Evolutionary conservation across 1,140 invertebrate genomes (phyloP).

Genomic region (Chrysopa pallens): DNA sequence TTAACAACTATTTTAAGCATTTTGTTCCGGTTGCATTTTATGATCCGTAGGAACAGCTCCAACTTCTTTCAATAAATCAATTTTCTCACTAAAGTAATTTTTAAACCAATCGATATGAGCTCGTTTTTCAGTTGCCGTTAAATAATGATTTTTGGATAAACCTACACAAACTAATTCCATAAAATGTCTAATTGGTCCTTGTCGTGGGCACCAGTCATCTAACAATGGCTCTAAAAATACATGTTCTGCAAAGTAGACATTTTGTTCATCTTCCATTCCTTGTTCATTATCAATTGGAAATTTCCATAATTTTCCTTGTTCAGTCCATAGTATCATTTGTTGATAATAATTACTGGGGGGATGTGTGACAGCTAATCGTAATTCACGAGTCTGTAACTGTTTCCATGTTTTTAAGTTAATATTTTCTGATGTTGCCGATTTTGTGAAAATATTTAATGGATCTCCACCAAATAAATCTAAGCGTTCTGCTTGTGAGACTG

Average conservation of each 20-base stretch:
- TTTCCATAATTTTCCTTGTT: slow-evolving; percentile 87
- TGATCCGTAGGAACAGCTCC: slow-evolving; percentile 19
- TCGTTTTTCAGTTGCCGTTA: slow-evolving; percentile 72
- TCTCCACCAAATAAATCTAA: slow-evolving; percentile 35
- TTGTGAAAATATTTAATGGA: slow-evolving; percentile 38
- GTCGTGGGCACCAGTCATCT: slow-evolving; percentile 70
- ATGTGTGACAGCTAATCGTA: slow-evolving; percentile 40
- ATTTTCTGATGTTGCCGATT: slow-evolving; percentile 9
- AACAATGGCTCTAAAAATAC: slow-evolving; percentile 80
- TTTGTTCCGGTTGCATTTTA: too few relatives aligned
- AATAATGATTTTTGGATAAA: slow-evolving; percentile 86
- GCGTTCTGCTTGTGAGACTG: slow-evolving; percentile 9
- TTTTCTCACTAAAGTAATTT: slow-evolving; percentile 75
- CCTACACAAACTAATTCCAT: slow-evolving; percentile 92
- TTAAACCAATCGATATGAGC: slow-evolving; percentile 88
- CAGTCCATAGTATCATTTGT: slow-evolving; percentile 87
- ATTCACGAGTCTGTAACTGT: slow-evolving; percentile 37
- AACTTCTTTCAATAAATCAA: slow-evolving; percentile 48
- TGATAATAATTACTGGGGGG: slow-evolving; percentile 77
- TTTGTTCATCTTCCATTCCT: slow-evolving; percentile 63
- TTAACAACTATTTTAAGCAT: too few relatives aligned
- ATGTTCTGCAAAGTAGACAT: slow-evolving; percentile 77
- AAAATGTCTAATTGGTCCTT: slow-evolving; percentile 82
- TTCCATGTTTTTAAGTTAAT: slow-evolving; percentile 40
- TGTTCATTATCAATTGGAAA: slow-evolving; percentile 97